phyloP scores from a whole-genome alignment of 2,113 vertebrate genomes.

The Hippocampus guttulatus region DNA sequence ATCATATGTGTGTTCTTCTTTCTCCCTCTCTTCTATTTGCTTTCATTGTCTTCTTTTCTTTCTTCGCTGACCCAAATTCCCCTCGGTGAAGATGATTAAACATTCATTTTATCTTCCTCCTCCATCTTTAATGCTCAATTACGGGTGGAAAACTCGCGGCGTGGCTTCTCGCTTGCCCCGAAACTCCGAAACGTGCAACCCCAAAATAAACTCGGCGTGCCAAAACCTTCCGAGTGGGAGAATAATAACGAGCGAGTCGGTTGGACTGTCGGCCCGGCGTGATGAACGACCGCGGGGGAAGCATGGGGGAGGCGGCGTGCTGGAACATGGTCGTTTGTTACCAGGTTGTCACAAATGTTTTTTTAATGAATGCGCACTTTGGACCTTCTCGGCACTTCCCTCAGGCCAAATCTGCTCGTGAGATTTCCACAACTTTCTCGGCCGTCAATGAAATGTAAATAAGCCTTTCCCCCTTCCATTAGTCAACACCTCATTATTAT shows the following conservation, averaged over 20 bases:
- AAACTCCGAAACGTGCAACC: background rate
- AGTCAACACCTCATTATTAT: constrained; percentile 34
- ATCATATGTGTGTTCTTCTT: constrained; percentile 24
- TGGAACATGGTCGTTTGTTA: constrained; percentile 56
- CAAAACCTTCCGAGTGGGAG: constrained; percentile 35
- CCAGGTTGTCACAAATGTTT: constrained; percentile 66
- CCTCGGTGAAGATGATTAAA: constrained; percentile 41
- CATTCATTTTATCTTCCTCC: constrained; percentile 39
- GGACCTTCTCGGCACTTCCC: constrained; percentile 56
- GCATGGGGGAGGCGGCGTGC: constrained; percentile 27
- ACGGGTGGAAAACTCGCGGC: background rate
- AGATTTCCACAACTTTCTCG: constrained; percentile 49
- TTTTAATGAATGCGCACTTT: constrained; percentile 70
- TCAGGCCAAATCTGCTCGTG: constrained; percentile 49
- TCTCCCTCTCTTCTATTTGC: constrained; percentile 32
- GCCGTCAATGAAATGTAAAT: constrained; percentile 41
- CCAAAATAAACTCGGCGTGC: constrained; percentile 10
- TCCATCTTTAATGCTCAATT: constrained; percentile 37
- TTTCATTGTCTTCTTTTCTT: constrained; percentile 42
- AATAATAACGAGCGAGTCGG: constrained; percentile 55
- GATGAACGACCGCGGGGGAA: constrained; percentile 66
- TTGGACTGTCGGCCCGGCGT: constrained; percentile 49
- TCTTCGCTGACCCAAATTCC: constrained; percentile 46
- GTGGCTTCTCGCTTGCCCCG: background rate
- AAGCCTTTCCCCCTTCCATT: constrained; percentile 37